Conservation (phyloP, 1,140 invertebrate genomes). For the Scaptomyza pallida region DNA sequence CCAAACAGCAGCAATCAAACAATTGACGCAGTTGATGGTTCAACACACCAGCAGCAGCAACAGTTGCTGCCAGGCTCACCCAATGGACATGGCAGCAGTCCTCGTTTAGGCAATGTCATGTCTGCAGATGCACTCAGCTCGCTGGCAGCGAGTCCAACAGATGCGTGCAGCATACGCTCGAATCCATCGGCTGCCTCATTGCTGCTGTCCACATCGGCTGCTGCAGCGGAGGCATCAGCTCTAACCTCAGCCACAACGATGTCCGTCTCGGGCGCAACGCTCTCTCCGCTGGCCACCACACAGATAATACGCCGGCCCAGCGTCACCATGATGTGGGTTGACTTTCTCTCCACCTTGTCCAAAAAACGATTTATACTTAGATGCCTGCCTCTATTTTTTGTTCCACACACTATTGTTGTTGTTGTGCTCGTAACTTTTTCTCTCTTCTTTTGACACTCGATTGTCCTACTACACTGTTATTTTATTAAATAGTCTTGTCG, state of each 20-base stretch:
- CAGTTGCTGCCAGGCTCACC: constrained; percentile 67
- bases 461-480: not conserved
- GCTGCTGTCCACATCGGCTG: constrained; percentile 72
- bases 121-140: constrained; percentile 72
- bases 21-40: constrained; percentile 54
- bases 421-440: constrained; percentile 21
- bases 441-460: not conserved
- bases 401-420: constrained; percentile 5
- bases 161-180: constrained; percentile 81
- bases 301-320: constrained; percentile 81
- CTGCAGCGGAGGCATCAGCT: constrained; percentile 69
- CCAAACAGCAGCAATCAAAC: constrained; percentile 24
- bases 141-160: constrained; percentile 80
- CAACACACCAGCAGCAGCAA: constrained; percentile 45
- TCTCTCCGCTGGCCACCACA: constrained; percentile 81
- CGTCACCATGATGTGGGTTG: constrained; percentile 84
- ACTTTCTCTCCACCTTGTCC: constrained; percentile 6
- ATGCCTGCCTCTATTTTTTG: constrained; percentile 32
- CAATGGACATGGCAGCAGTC: constrained; percentile 64
- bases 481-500: too few species aligned
- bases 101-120: constrained; percentile 61
- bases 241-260: constrained; percentile 56
- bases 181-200: constrained; percentile 82
- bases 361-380: constrained; percentile 29
- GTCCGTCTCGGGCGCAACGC: constrained; percentile 67